A percentile compares a stretch with the other conserved stretches of the same genome.
Conservation (phyloP, 2,888 invertebrate genomes). For the Phymatocera aterrima region DNA sequence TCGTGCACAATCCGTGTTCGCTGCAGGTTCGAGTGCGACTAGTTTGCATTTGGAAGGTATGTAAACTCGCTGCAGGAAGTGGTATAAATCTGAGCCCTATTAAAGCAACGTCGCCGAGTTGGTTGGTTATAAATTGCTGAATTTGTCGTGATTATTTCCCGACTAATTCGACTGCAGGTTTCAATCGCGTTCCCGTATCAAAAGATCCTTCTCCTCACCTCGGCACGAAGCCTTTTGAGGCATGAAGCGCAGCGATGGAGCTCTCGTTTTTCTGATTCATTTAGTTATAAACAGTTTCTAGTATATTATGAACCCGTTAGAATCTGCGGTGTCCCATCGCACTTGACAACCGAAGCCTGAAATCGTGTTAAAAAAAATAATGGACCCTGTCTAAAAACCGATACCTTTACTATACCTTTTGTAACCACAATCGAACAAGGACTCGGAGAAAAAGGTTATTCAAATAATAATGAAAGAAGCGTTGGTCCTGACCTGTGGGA, state of each 20-base stretch:
- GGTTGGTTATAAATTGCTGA: neutral
- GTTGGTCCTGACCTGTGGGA: neutral
- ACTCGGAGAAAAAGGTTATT: conserved; percentile 21
- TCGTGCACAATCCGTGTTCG: neutral
- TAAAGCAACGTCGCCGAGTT: neutral
- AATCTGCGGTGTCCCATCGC: neutral
- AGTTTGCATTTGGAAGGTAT: neutral
- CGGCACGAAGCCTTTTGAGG: neutral
- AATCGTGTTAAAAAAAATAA: conserved; percentile 15
- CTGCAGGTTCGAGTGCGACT: neutral
- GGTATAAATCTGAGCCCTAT: conserved; percentile 8
- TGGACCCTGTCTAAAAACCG: neutral
- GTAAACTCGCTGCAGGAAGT: neutral
- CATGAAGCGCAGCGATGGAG: no score
- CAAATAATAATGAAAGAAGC: conserved; percentile 20
- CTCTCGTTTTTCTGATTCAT: neutral
- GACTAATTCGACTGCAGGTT: neutral
- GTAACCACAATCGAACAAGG: conserved; percentile 30
- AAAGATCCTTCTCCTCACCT: neutral
- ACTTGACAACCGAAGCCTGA: neutral
- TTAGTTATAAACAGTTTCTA: no score
- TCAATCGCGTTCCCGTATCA: neutral
- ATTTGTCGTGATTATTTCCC: conserved; percentile 1
- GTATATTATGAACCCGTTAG: neutral
- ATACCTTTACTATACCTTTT: neutral